Base-by-base conservation (phyloP, 1,140 invertebrate genomes). In the Panulirus ornatus region DNA sequence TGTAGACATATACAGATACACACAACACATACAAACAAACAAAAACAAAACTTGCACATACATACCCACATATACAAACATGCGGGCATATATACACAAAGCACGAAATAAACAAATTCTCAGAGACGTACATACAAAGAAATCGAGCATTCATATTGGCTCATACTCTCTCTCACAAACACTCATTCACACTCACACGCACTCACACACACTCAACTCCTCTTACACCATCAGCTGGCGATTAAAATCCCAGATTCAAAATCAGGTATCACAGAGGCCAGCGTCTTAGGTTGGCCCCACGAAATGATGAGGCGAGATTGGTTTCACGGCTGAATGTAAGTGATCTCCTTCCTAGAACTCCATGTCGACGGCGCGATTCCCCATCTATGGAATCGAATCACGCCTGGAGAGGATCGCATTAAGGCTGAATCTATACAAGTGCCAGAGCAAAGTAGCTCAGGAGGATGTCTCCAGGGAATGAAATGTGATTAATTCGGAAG, bases 301-400 rank as follows among this genome's bases (percentile, higher is more conserved):
- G 6, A 14, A 47, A 22, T 51, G 84, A 86, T 76, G 71, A 76
- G 71, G 71, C 6, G 63, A 86, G 71, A 76, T 76, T 76, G 71
- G 71, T 86, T 76, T 76, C 84, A 86, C 71, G 71, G 34, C 8
- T 73, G 30, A 86, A 86, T 86, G 73, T 58, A 86, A 86, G 84
- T 38, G 71, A 86, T 76, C 84, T 30, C 71, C 47, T 38, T 38
- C 84, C 19, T 22, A 36, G 71, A 40, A 19, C 71, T 19, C 22
- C 84, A n/a, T 34, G 82, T 76, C 84, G 84, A 42, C 58, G 19
- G 58, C 63, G 9, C 47, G 82, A 86, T 58, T 76, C 85, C 85
- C 22, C 54, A 30, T 88, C 75, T 88, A 81, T 88, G 85, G 85
- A 88, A 88, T 66, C 75, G 76, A 79, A 88, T 70, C 42, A 40